Percentiles rank a stretch among this genome's conserved stretches.
phyloP scores from a whole-genome alignment of 1,140 invertebrate genomes.

The Micrasema minimum region DNA sequence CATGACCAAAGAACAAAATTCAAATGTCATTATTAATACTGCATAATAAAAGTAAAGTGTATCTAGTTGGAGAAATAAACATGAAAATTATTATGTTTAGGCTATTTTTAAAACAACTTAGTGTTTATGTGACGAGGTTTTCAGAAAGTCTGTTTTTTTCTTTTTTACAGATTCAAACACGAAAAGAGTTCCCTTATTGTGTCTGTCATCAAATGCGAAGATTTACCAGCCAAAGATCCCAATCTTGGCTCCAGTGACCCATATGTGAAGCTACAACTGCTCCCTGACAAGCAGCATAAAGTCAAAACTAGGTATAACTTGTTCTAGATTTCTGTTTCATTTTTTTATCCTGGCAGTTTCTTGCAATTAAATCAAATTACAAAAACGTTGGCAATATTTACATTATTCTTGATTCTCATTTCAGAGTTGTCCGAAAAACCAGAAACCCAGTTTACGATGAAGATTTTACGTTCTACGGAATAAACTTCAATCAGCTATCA shows the following conservation, averaged over 20 bases:
- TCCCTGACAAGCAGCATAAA: constrained; percentile 95
- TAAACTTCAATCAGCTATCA: constrained; percentile 84
- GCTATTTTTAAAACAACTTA: no score
- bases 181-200: constrained; percentile 92
- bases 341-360: no score
- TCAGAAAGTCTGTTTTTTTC: background rate
- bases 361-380: no score
- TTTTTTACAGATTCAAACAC: constrained; percentile 78
- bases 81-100: no score
- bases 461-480: constrained; percentile 96
- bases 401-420: constrained; percentile 42
- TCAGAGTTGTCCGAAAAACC: constrained; percentile 88
- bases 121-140: no score
- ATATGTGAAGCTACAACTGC: constrained; percentile 92
- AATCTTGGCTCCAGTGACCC: constrained; percentile 78
- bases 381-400: background rate
- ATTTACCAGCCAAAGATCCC: constrained; percentile 83
- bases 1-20: no score
- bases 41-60: no score
- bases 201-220: constrained; percentile 88
- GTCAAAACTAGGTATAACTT: constrained; percentile 87
- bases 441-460: constrained; percentile 94
- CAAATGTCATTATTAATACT: no score
- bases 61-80: no score
- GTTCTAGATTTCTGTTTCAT: background rate